phyloP scores from a whole-genome alignment of 2,888 invertebrate genomes.

The Pteria penguin region DNA sequence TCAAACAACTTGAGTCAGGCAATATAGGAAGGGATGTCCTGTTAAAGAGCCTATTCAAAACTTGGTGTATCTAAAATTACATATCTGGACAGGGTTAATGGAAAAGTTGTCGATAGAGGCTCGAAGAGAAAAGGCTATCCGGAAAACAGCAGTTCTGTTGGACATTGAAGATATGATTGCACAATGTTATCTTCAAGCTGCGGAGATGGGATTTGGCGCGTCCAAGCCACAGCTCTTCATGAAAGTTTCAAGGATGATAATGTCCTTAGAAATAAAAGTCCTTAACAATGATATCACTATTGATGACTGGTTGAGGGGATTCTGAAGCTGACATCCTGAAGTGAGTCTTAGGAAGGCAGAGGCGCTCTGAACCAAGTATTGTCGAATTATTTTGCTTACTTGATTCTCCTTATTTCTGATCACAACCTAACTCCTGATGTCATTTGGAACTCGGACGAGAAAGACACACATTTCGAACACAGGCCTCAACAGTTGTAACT shows the following conservation, averaged over 20 bases:
- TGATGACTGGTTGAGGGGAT: not conserved
- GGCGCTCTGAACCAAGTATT: not conserved
- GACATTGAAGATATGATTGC: too few relatives aligned
- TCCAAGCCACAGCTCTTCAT: not conserved
- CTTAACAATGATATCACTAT: not conserved
- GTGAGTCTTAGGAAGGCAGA: not conserved
- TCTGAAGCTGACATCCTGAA: not conserved
- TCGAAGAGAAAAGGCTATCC: too few relatives aligned
- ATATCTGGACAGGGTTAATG: too few relatives aligned
- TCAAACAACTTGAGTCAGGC: too few relatives aligned
- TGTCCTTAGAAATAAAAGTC: not conserved
- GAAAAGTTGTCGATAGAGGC: too few relatives aligned
- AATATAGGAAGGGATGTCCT: too few relatives aligned
- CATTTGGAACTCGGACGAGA: not conserved
- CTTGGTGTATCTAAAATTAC: too few relatives aligned
- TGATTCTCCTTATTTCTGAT: not conserved
- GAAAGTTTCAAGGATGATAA: not conserved
- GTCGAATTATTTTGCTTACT: not conserved
- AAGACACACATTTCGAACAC: not conserved
- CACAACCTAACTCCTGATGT: not conserved
- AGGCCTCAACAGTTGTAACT: too few relatives aligned
- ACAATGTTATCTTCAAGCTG: too few relatives aligned
- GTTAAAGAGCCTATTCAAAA: too few relatives aligned
- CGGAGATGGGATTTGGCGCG: not conserved
- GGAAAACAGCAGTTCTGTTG: too few relatives aligned